phyloP scores from a whole-genome alignment of 2,888 invertebrate genomes.

The Ormyrus pomaceus region DNA sequence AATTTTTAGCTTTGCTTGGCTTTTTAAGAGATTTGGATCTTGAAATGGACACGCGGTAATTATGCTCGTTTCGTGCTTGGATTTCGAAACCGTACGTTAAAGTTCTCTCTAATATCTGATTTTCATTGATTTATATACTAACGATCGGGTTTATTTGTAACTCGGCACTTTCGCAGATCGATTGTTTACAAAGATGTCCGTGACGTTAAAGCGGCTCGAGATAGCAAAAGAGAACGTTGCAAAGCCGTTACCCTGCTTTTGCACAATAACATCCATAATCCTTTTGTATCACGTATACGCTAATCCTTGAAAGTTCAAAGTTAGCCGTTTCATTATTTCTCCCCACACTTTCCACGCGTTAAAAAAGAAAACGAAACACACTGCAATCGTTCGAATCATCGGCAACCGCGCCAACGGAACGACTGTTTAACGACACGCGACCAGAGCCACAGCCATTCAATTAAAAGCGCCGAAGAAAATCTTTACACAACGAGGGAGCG shows the following conservation, averaged over 20 bases:
- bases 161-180: neutral
- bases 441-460: neutral
- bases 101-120: too few relatives aligned
- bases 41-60: neutral
- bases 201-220: neutral
- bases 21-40: neutral
- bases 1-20: neutral
- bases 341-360: neutral
- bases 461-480: constrained; percentile 5
- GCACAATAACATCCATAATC: constrained; percentile 36
- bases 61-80: neutral
- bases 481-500: neutral
- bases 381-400: neutral
- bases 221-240: neutral
- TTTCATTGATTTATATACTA: too few relatives aligned
- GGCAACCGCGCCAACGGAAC: neutral
- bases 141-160: too few relatives aligned
- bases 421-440: neutral
- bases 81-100: too few relatives aligned
- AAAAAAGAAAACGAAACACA: too few relatives aligned
- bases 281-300: constrained; percentile 10
- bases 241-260: constrained; percentile 25
- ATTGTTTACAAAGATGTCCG: constrained; percentile 11
- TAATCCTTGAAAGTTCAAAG: constrained; percentile 36
- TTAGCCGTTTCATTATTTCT: constrained; percentile 2